These are phyloP conservation scores for Monochamus alternatus DNA, from an alignment of 2,888 invertebrate genomes.

Conservation along the genomic window DNA sequence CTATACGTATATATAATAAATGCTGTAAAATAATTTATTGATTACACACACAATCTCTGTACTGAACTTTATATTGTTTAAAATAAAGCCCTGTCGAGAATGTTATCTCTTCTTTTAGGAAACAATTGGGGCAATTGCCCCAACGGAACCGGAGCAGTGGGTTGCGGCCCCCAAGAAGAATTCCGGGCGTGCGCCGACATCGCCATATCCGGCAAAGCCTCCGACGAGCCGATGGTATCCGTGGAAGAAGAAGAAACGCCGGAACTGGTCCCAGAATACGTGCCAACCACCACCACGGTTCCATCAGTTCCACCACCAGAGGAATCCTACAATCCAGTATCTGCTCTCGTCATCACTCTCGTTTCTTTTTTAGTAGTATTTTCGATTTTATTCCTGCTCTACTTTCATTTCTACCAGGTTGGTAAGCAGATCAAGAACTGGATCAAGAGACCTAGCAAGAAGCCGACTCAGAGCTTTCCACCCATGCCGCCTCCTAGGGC, in stretches of 20 bases:
- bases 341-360: slow-evolving; percentile 77
- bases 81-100: no score
- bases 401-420: slow-evolving; percentile 84
- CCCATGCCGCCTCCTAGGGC: slow-evolving; percentile 65
- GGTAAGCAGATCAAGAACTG: slow-evolving; percentile 79
- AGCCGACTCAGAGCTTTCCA: slow-evolving; percentile 47
- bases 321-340: slow-evolving; percentile 71
- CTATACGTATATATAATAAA: no score
- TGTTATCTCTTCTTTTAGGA: slow-evolving; percentile 53
- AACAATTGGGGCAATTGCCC: slow-evolving; percentile 88
- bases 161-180: slow-evolving; percentile 92
- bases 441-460: slow-evolving; percentile 63
- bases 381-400: slow-evolving; percentile 79
- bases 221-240: slow-evolving; percentile 71
- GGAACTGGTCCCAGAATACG: slow-evolving; percentile 60
- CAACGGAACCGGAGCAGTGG: slow-evolving; percentile 84
- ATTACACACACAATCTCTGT: no score
- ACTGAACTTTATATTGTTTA: not conserved
- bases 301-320: slow-evolving; percentile 59
- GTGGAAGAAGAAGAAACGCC: slow-evolving; percentile 43
- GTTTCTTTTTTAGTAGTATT: slow-evolving; percentile 79
- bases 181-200: slow-evolving; percentile 90
- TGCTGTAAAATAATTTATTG: no score
- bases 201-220: slow-evolving; percentile 76
- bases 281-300: slow-evolving; percentile 65